Evolutionary conservation across 2,797 vertebrate species (phyloP).

Genomic region (Lophotriccus pileatus): DNA sequence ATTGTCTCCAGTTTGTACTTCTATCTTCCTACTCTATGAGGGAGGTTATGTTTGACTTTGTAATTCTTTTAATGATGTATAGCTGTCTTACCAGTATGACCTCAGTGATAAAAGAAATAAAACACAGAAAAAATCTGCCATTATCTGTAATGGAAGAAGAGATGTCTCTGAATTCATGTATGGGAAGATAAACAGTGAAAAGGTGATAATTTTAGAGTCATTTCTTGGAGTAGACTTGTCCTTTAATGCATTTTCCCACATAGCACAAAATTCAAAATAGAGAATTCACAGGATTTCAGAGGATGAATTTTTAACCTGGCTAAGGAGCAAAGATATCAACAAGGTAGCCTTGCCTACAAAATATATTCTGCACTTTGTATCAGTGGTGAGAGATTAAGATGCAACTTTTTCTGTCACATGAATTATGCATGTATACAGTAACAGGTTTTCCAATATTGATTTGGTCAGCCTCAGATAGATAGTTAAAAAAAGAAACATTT

Average conservation of each 20-base stretch:
- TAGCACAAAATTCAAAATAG: not conserved
- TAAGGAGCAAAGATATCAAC: not conserved
- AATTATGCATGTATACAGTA: not conserved
- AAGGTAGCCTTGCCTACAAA: not conserved
- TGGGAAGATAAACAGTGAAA: not conserved
- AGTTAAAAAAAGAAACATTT: not conserved
- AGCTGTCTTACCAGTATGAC: not conserved
- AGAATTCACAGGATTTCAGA: not conserved
- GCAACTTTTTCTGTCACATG: not conserved
- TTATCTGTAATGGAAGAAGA: not conserved
- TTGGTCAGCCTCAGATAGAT: not conserved
- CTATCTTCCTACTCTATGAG: not conserved
- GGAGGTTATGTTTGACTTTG: not conserved
- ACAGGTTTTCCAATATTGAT: not conserved
- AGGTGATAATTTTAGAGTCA: not conserved
- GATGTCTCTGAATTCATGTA: not conserved
- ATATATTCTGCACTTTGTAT: not conserved
- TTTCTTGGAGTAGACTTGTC: not conserved
- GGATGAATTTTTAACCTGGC: not conserved
- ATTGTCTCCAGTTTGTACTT: not conserved
- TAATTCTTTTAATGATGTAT: not conserved
- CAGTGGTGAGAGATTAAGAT: not conserved
- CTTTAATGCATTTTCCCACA: not conserved
- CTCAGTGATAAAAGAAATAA: slow-evolving; percentile 3
- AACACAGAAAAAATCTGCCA: not conserved